Evolutionary conservation across 2,797 vertebrate species (phyloP).

Genomic region (Sebastes oblongus): DNA sequence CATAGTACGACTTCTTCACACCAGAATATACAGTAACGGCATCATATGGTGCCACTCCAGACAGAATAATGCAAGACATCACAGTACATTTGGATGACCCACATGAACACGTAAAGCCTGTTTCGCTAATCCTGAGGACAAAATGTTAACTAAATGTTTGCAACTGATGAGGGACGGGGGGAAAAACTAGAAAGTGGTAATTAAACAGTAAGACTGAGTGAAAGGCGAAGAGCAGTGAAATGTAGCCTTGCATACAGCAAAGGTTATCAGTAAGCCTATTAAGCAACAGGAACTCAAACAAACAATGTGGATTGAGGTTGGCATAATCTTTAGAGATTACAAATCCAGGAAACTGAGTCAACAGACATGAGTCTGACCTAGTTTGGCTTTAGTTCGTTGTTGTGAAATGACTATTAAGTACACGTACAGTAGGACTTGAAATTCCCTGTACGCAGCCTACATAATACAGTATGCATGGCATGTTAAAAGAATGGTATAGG

Average conservation of each 20-base stretch:
- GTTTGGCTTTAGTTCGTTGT: slow-evolving; percentile 13
- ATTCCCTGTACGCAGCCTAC: background rate
- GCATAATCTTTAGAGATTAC: slow-evolving; percentile 55
- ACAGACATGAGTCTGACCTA: slow-evolving; percentile 49
- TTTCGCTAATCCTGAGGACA: background rate
- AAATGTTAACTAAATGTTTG: background rate
- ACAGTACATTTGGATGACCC: background rate
- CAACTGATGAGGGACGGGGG: background rate
- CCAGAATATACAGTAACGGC: background rate
- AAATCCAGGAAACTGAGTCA: slow-evolving; percentile 56
- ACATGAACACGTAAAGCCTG: background rate
- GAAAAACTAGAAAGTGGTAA: background rate
- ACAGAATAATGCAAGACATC: background rate
- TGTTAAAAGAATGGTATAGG: background rate
- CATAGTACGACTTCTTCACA: background rate
- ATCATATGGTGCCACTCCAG: background rate
- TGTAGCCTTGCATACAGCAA: background rate
- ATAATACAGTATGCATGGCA: background rate
- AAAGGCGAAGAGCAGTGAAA: slow-evolving; percentile 1
- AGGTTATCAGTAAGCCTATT: slow-evolving; percentile 31
- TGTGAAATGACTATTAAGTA: background rate
- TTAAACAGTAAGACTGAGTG: background rate
- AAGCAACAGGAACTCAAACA: slow-evolving; percentile 43
- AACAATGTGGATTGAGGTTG: slow-evolving; percentile 44
- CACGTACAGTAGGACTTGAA: background rate